Base-by-base conservation (phyloP, 1,140 invertebrate species). In the Heliconius himera region DNA sequence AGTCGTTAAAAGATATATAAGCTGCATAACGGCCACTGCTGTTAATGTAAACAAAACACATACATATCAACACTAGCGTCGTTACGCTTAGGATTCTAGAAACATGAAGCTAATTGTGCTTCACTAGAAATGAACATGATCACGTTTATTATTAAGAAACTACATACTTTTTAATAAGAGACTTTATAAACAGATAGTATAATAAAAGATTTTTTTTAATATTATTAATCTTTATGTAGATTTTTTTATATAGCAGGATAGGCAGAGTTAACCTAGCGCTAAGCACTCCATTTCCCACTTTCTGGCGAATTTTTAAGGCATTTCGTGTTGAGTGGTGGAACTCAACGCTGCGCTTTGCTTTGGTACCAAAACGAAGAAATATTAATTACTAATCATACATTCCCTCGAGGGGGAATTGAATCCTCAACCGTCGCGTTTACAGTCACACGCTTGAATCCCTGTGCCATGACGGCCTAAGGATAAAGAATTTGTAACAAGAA, bases 81-180 rank as follows among this genome's bases (percentile, higher is more conserved):
- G 33, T 29, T 66, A 26, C 22, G 73, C 54, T 60, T 29, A 74
- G 74, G 38, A 81, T 60, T 56, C 74, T 72, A 73, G 76, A 71
- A 81, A 81, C 73, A n/a, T 78, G 80, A 81, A 66, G 9, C 80
- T 71, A 54, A 78, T 33, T 74, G 60, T 76, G 46, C 56, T 81
- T 81, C 8, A 74, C 78, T 77, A 80, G 79, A 78, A 81, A 70
- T 46, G 80, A 81, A 78, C 76, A 73, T 70, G 76, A 81, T 81
- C 49, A 29, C 73, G 66, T 49, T 29, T 51, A 81, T 75, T 54
- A 78, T 78, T 78, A 81, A 81, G 77, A 75, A 51, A 78, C 73
- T 75, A 78, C 77, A 78, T 78, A 41, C 51, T 46, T 54, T 81
- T 46, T 81, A 77, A 77, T 73, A 46, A 13, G 9, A 77, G 29